These are phyloP conservation scores for Anhinga rufa DNA, from an alignment of 2,113 vertebrate genomes.

Conservation along the genomic window DNA sequence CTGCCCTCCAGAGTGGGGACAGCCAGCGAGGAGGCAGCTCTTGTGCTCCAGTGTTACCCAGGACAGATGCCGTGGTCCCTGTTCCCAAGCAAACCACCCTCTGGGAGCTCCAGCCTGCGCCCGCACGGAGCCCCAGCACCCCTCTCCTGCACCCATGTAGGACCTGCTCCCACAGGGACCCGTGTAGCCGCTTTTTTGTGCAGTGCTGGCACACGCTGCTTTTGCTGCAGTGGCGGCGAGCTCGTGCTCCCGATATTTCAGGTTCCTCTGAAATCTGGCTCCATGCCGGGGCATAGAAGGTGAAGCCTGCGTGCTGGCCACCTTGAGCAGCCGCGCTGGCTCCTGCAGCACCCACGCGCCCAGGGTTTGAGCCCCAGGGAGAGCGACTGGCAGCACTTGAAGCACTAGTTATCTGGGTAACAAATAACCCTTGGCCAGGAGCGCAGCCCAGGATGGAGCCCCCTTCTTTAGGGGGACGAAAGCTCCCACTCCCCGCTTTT, in stretches of 20 bases:
- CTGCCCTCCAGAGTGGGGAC: rapidly evolving
- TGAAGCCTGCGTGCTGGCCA: rapidly evolving
- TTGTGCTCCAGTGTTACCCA: rapidly evolving
- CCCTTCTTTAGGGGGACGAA: neutral
- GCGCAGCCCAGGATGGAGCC: rapidly evolving
- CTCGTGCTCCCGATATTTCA: rapidly evolving
- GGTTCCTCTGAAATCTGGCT: neutral
- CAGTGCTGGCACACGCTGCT: neutral
- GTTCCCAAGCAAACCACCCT: neutral
- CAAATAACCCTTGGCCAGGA: neutral
- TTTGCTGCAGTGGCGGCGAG: neutral
- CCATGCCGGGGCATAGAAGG: rapidly evolving
- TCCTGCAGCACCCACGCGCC: neutral
- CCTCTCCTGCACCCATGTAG: neutral
- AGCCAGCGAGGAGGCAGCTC: neutral
- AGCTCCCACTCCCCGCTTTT: rapidly evolving
- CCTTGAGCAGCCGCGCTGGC: neutral
- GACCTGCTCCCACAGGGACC: rapidly evolving
- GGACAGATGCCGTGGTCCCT: neutral
- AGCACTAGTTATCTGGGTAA: rapidly evolving
- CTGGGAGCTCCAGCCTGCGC: neutral
- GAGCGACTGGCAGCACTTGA: neutral
- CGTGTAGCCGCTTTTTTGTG: too few species aligned
- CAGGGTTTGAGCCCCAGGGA: too few species aligned
- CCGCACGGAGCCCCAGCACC: neutral